These are phyloP conservation scores for Lamellibrachia columna DNA, from an alignment of 2,888 invertebrate species.

Conservation along the genomic window DNA sequence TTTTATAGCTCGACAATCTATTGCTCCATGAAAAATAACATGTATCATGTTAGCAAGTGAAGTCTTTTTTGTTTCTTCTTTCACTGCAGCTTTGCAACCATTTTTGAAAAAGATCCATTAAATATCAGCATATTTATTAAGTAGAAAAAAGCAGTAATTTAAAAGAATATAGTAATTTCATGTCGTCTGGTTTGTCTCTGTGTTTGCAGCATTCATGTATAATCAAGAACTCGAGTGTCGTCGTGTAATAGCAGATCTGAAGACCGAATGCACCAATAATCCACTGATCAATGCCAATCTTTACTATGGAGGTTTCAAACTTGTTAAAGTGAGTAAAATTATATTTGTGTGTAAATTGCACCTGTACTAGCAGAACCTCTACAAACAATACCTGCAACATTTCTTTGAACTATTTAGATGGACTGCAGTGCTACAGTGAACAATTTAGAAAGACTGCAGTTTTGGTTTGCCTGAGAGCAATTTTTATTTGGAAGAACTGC, in stretches of 20 bases:
- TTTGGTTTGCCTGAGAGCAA: too few species aligned
- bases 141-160: neutral
- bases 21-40: too few species aligned
- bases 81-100: too few species aligned
- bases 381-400: neutral
- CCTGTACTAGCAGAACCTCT: neutral
- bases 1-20: too few species aligned
- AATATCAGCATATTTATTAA: neutral
- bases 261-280: constrained; percentile 38
- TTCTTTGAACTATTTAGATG: neutral
- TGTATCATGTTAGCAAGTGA: too few species aligned
- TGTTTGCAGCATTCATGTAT: constrained; percentile 51
- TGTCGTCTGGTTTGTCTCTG: neutral
- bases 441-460: too few species aligned
- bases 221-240: constrained; percentile 49
- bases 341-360: neutral
- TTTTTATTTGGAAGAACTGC: too few species aligned
- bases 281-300: constrained; percentile 46
- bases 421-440: neutral
- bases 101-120: too few species aligned
- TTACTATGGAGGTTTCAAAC: constrained; percentile 50
- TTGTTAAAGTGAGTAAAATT: constrained; percentile 48
- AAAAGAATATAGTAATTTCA: neutral
- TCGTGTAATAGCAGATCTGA: constrained; percentile 43
- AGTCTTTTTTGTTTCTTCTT: too few species aligned